A percentile compares a stretch with the other conserved stretches of the same genome.
Conservation (phyloP, 2,888 invertebrate genomes). For the Tetramorium bicarinatum region DNA sequence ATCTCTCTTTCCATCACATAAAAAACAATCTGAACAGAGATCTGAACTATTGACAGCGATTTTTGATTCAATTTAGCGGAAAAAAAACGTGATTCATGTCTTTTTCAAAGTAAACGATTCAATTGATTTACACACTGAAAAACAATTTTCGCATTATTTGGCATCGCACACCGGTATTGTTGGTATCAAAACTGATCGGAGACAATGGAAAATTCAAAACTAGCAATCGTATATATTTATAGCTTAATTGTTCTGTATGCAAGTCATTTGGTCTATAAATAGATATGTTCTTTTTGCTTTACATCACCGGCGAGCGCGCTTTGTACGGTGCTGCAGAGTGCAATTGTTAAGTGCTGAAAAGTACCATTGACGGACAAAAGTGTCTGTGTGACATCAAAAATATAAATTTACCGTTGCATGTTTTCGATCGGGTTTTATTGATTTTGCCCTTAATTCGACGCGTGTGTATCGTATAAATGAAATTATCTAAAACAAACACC, state of each 20-base stretch:
- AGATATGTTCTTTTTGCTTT: background rate
- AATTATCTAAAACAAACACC: constrained; percentile 33
- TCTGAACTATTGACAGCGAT: background rate
- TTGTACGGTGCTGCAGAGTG: background rate
- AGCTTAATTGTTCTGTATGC: background rate
- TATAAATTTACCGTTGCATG: background rate
- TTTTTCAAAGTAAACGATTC: constrained; percentile 22
- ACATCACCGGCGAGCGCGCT: background rate
- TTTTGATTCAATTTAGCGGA: constrained; percentile 25
- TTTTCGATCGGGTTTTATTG: constrained; percentile 12
- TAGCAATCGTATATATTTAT: background rate
- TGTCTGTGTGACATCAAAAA: background rate
- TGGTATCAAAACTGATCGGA: background rate
- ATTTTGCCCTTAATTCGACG: constrained; percentile 19
- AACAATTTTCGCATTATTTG: background rate
- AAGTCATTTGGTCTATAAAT: constrained; percentile 8
- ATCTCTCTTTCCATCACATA: background rate
- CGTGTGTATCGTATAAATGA: constrained; percentile 3
- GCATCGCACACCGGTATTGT: background rate
- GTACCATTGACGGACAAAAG: background rate
- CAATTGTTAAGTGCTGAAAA: constrained; percentile 19
- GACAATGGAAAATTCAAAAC: constrained; percentile 6
- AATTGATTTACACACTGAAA: constrained; percentile 9
- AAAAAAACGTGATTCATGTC: background rate
- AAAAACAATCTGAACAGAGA: constrained; percentile 1